phyloP scores from a whole-genome alignment of 1,140 invertebrate genomes.

The Eriocheir sinensis region DNA sequence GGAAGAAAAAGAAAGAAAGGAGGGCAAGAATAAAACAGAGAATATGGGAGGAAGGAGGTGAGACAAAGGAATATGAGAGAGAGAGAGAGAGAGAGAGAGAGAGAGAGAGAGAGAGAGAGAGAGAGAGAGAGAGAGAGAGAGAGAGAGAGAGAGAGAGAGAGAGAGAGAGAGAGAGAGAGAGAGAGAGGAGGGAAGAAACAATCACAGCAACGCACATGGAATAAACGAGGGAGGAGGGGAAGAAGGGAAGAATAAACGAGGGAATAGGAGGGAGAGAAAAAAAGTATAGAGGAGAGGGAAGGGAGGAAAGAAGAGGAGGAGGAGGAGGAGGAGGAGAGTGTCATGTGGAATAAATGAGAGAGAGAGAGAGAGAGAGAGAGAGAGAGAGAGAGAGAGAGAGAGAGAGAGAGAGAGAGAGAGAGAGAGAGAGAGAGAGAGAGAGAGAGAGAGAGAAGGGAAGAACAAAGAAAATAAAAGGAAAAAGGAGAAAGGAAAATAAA shows the following conservation, averaged over 20 bases:
- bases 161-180: neutral
- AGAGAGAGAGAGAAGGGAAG: neutral
- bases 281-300: neutral
- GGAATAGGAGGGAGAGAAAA: too few species aligned
- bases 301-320: neutral
- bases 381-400: neutral
- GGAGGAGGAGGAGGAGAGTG: too few species aligned
- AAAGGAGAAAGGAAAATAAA: conserved; percentile 20
- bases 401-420: neutral
- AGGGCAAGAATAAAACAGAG: neutral
- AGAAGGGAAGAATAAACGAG: neutral
- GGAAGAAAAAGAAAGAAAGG: neutral
- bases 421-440: neutral
- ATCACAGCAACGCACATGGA: neutral
- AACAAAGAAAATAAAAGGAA: neutral
- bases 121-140: neutral
- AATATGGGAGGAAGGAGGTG: neutral
- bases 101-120: neutral
- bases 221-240: neutral
- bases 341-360: neutral
- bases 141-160: neutral
- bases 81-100: neutral
- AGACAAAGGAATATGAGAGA: neutral
- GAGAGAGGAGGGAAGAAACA: neutral
- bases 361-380: neutral